These are phyloP conservation scores for Stenurella melanura DNA, from an alignment of 2,888 invertebrate genomes.

Conservation along the genomic window DNA sequence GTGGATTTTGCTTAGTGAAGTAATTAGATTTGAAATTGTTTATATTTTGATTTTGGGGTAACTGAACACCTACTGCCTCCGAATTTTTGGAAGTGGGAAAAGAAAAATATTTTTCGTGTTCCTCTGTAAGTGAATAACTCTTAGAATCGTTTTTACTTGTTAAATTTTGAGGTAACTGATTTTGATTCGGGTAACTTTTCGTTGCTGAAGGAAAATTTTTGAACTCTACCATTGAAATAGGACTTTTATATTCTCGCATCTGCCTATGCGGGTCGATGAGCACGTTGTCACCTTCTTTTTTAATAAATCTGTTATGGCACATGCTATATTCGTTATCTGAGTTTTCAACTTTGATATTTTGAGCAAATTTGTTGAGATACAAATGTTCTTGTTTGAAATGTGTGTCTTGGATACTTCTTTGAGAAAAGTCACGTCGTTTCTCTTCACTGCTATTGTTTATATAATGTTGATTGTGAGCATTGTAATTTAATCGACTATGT, in stretches of 20 bases:
- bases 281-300: background rate
- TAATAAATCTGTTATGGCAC: background rate
- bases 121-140: background rate
- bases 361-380: background rate
- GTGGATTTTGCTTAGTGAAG: background rate
- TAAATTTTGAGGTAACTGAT: slow-evolving; percentile 13
- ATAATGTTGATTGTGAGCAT: background rate
- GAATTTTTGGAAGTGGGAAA: background rate
- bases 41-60: background rate
- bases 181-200: background rate
- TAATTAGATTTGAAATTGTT: background rate
- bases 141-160: background rate
- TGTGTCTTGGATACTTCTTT: background rate
- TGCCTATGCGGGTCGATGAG: background rate
- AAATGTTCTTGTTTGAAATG: background rate
- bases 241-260: background rate
- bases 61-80: background rate
- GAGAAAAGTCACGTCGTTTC: background rate
- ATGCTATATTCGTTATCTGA: background rate
- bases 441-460: background rate
- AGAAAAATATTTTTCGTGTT: background rate
- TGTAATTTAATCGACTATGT: background rate
- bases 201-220: background rate
- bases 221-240: background rate
- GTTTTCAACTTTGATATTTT: background rate